These are phyloP conservation scores for Drosophila kokeensis DNA, from an alignment of 2,888 invertebrate species.

Conservation along the genomic window DNA sequence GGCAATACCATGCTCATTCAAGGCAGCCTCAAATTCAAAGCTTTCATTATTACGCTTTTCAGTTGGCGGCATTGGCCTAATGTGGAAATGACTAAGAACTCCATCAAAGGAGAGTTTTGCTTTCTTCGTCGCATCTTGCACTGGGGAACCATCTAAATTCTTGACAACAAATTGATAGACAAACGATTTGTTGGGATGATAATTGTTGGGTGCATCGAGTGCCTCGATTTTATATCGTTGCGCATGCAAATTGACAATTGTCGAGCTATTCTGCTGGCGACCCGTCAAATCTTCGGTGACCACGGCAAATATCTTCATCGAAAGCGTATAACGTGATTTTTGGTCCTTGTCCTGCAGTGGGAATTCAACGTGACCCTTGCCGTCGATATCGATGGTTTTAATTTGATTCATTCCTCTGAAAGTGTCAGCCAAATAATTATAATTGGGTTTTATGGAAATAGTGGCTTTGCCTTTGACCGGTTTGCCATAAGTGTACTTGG, in stretches of 20 bases:
- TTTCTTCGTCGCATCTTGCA: constrained; percentile 87
- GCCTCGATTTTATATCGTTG: constrained; percentile 90
- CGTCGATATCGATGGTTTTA: constrained; percentile 89
- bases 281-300: constrained; percentile 94
- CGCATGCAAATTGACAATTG: constrained; percentile 90
- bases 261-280: constrained; percentile 91
- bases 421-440: constrained; percentile 41
- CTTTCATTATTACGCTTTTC: constrained; percentile 66
- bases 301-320: constrained; percentile 89
- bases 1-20: constrained; percentile 88
- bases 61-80: not conserved
- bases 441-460: constrained; percentile 86
- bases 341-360: constrained; percentile 89
- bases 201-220: constrained; percentile 92
- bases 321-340: constrained; percentile 87
- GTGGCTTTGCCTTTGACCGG: constrained; percentile 94
- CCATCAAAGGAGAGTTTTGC: constrained; percentile 84
- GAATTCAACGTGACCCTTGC: constrained; percentile 89
- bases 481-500: constrained; percentile 95
- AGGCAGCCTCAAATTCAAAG: constrained; percentile 75
- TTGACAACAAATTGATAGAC: constrained; percentile 90
- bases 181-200: constrained; percentile 94
- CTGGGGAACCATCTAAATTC: constrained; percentile 89
- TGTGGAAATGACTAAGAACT: constrained; percentile 32
- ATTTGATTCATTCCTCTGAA: constrained; percentile 84